phyloP scores from a whole-genome alignment of 2,888 invertebrate genomes.

The Agrochola macilenta region DNA sequence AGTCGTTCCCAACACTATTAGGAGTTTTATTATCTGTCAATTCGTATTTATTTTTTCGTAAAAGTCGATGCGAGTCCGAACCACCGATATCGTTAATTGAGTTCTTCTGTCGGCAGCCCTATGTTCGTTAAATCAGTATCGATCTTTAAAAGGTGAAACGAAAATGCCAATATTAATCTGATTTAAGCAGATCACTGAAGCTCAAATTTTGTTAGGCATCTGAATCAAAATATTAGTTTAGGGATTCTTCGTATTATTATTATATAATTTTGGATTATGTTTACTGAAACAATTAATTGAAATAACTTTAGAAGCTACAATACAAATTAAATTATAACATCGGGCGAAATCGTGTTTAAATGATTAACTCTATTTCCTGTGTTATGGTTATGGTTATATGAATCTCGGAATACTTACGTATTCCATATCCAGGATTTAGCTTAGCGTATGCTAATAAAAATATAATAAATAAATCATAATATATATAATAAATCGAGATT shows the following conservation, averaged over 20 bases:
- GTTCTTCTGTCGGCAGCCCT: constrained; percentile 46
- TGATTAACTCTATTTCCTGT: too few species aligned
- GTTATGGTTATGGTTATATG: neutral
- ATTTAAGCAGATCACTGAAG: constrained; percentile 40
- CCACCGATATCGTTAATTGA: constrained; percentile 58
- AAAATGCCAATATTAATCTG: constrained; percentile 36
- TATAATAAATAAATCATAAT: too few species aligned
- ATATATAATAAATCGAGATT: neutral
- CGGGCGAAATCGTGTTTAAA: neutral
- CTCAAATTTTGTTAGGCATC: constrained; percentile 20
- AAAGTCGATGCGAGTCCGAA: constrained; percentile 42
- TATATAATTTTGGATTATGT: constrained; percentile 15
- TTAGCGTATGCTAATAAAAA: too few species aligned
- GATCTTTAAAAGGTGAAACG: constrained; percentile 39
- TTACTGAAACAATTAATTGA: constrained; percentile 31
- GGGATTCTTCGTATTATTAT: constrained; percentile 1
- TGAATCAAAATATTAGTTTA: constrained; percentile 37
- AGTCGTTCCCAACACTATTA: constrained; percentile 75
- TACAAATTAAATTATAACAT: constrained; percentile 9
- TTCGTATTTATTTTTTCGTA: constrained; percentile 69
- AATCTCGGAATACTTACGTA: neutral
- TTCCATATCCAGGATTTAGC: neutral
- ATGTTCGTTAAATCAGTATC: constrained; percentile 44
- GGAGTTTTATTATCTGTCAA: constrained; percentile 83
- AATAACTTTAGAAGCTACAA: constrained; percentile 6